Base-by-base conservation (phyloP, 2,888 invertebrate species). In the Hecatera dysodea region DNA sequence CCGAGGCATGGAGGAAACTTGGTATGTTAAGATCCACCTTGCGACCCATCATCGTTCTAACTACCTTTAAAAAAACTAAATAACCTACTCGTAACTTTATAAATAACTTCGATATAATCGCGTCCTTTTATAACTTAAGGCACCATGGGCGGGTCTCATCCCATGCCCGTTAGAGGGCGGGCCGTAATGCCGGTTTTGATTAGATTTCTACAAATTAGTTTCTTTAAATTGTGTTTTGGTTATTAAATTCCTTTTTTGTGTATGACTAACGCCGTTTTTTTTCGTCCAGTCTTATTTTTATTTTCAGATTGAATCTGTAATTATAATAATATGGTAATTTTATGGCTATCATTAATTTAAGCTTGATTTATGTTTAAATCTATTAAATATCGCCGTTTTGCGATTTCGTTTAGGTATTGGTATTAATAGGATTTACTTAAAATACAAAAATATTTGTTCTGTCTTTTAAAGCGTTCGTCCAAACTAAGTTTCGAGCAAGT, bases 151-250 rank as follows among this genome's bases (percentile, higher is more conserved):
- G 89, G 88, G 93, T 92, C 90, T 92, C 89, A 83, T 86, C 88
- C 85, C 83, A 83, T 80, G 84, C 81, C 88, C 88, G 87, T 85
- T 87, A 83, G 88, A 88, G 67, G 94, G 95, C 95, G 95, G 93
- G 89, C 73, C 86, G 77, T 88, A 89, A 92, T 90, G 90, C 92
- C 88, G 87, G 90, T 91, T 92, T 92, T 93, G 94, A 95, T 94
- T 94, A 94, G 91, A 93, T 92, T 93, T 89, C 90, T 88, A 91
- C 90, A 90, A 93, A 91, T 92, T 92, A 90, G 88, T 90, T 92
- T 90, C 89, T 89, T 89, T 74, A 87, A 91, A 91, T 89, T 88
- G 89, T 91, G 90, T 91, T 91, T 91, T 90, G 89, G 89, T 90
- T 91, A 88, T 86, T 85, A 88, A 86, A 87, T 84, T 84, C 83